Evolutionary conservation across 2,888 invertebrate species (phyloP), one percentile per base, ranked within the genome.

Genomic region (Calameuta filiformis): DNA sequence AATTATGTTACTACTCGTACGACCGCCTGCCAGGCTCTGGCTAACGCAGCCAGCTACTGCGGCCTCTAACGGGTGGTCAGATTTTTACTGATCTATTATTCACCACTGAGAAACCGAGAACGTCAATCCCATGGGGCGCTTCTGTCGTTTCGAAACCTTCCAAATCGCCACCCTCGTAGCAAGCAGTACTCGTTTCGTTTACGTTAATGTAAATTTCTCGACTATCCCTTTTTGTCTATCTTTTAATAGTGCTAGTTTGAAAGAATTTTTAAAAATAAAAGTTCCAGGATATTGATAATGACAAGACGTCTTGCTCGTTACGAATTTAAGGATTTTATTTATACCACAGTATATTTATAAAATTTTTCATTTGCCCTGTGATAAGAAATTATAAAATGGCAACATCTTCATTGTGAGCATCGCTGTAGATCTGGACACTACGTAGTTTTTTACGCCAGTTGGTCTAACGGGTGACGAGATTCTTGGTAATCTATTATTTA

Each of bases 401-500:
- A 56, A 56, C 23, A 56, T 56, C 23, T 23, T 56, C 9, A 56
- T 23, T 56, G 2, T 15, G 23, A 23, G 56, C 23, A 23, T 56
- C 23, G 9, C 23, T 56, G 56, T 56, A 9, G 23, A 56, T 56
- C 15, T 56, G 2, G 2, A 56, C 56, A 56, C 56, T 56, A 9
- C 56, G 23, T 56, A 23, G 56, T 56, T 56, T 23, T 56, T 9
- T 23, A 77, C 30, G 35, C 35, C 77, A 75, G 73, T 75, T 69
- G 56, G 71, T 68, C 75, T 76, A 71, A 75, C 33, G 76, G 73
- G 76, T 68, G 78, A 56, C 68, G 75, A 76, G 76, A 76, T 78
- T 77, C 75, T 68, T 75, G 35, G 31, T 73, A 76, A 77, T 81
- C 75, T 76, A 81, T 81, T 81, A 81, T 81, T 81, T 76, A 81